Base-by-base conservation (phyloP, 2,113 vertebrate species). In the Lamprologus sp. region DNA sequence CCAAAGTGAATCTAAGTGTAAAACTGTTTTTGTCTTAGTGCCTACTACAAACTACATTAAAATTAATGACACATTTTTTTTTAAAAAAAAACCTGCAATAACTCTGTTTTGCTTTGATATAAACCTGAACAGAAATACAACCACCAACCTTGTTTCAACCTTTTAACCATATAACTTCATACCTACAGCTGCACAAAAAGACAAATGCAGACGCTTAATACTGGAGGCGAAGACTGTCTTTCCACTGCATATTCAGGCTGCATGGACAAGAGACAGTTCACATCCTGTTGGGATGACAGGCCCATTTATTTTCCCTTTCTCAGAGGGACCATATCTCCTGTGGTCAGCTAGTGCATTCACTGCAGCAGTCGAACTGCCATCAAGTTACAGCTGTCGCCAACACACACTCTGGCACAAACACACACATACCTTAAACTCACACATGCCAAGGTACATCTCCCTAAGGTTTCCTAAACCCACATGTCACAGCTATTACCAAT, bases 231-330 rank as follows among this genome's bases (percentile, higher is more conserved):
- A 92, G 68, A 77, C 83, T 81, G 49, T 92, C 81, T 80, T 82
- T 63, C 82, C 86, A 33, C 63, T 77, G 53, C 87, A 68, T 84
- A 63, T 85, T 89, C 82, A 49, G 42, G 77, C 54, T 82, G 51
- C 40, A 65, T 90, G 85, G 92, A 83, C 63, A 81, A 81, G 47
- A 93, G 95, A 95, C 93, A 92, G 94, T 93, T 94, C 88, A 90
- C 90, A 93, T 94, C 91, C 90, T 85, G 91, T 86, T 65, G 5
- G 68, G 80, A 84, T 96, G 96, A 96, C 96, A 96, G 93, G 68
- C 93, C 92, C 92, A 95, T 96, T 96, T 95, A 92, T 96, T 95
- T 92, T 89, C 92, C 88, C 47, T 85, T 92, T 88, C 88, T 81
- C 87, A 77, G 75, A 89, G 93, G 89, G 83, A 82, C 90, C 88